Conservation (phyloP, 1,140 invertebrate genomes). For the Copidosoma floridanum region DNA sequence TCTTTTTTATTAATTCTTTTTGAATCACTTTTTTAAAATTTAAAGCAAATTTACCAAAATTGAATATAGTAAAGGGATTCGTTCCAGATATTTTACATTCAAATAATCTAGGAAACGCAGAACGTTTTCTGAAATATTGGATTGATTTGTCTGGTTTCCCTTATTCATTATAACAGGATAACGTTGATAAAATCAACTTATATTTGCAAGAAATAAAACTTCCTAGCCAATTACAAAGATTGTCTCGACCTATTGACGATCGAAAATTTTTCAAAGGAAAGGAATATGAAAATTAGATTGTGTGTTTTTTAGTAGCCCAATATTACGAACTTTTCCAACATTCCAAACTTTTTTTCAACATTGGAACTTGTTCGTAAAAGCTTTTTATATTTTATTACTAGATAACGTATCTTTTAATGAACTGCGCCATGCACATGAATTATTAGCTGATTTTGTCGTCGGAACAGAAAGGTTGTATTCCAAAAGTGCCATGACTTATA, state of each 20-base stretch:
- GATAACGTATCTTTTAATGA: neutral
- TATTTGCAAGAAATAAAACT: slow-evolving; percentile 8
- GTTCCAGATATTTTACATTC: slow-evolving; percentile 26
- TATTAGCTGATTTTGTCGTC: slow-evolving; percentile 1
- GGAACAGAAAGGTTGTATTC: slow-evolving; percentile 10
- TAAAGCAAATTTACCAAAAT: slow-evolving; percentile 22
- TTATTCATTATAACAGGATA: neutral
- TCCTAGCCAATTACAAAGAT: slow-evolving; percentile 20
- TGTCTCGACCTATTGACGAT: slow-evolving; percentile 5
- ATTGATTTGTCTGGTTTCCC: slow-evolving; percentile 2
- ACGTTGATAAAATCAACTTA: slow-evolving; percentile 5
- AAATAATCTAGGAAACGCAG: slow-evolving; percentile 14
- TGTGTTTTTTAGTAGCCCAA: slow-evolving; percentile 22
- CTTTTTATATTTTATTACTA: slow-evolving; percentile 5
- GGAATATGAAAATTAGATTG: slow-evolving; percentile 28
- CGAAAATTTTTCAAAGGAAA: slow-evolving; percentile 16
- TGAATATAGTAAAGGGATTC: too few species aligned
- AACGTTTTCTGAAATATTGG: slow-evolving; percentile 26
- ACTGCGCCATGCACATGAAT: neutral
- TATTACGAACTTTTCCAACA: slow-evolving; percentile 5
- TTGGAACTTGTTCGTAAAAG: slow-evolving; percentile 20
- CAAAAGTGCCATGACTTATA: slow-evolving; percentile 23
- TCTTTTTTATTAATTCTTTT: too few species aligned
- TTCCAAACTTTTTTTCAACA: slow-evolving; percentile 11
- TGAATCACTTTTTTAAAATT: too few species aligned